phyloP scores from a whole-genome alignment of 2,797 vertebrate species.

The Gouania willdenowi region DNA sequence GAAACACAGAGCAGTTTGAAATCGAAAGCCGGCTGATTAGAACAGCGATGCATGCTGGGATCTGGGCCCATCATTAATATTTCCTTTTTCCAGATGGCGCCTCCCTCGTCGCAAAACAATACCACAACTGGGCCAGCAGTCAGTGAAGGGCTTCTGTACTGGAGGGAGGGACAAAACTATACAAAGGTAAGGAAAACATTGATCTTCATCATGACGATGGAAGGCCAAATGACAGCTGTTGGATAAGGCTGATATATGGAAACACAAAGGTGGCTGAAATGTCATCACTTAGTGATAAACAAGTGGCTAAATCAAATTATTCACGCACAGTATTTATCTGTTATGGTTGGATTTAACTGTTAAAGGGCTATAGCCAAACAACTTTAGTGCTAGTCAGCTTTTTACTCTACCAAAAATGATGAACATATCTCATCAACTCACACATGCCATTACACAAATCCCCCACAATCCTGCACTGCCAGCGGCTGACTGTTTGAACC shows the following conservation, averaged over 20 bases:
- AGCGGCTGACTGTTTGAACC: slow-evolving; percentile 65
- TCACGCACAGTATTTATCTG: slow-evolving; percentile 25
- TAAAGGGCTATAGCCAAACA: slow-evolving; percentile 10
- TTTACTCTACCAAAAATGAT: slow-evolving; percentile 48
- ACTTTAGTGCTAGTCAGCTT: slow-evolving; percentile 28
- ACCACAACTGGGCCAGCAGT: slow-evolving; percentile 55
- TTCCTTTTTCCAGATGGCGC: slow-evolving; percentile 73
- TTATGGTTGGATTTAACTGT: slow-evolving; percentile 12
- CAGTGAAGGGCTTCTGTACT: slow-evolving; percentile 33
- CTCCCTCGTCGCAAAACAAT: slow-evolving; percentile 67
- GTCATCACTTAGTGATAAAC: slow-evolving; percentile 12
- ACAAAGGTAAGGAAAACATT: slow-evolving; percentile 21
- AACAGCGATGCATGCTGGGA: slow-evolving; percentile 73
- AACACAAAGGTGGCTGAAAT: neutral
- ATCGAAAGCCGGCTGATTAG: slow-evolving; percentile 71
- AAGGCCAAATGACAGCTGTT: slow-evolving; percentile 18
- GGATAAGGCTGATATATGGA: neutral
- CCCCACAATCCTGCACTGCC: slow-evolving; percentile 54
- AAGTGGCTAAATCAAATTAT: slow-evolving; percentile 12
- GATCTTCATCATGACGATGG: slow-evolving; percentile 9
- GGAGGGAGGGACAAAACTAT: slow-evolving; percentile 33
- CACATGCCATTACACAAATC: slow-evolving; percentile 48
- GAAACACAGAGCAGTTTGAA: slow-evolving; percentile 64
- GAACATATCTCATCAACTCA: slow-evolving; percentile 38
- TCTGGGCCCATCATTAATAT: slow-evolving; percentile 76